Evolutionary conservation across 2,888 invertebrate species (phyloP).

Genomic region (Eudasyphora cyanicolor): DNA sequence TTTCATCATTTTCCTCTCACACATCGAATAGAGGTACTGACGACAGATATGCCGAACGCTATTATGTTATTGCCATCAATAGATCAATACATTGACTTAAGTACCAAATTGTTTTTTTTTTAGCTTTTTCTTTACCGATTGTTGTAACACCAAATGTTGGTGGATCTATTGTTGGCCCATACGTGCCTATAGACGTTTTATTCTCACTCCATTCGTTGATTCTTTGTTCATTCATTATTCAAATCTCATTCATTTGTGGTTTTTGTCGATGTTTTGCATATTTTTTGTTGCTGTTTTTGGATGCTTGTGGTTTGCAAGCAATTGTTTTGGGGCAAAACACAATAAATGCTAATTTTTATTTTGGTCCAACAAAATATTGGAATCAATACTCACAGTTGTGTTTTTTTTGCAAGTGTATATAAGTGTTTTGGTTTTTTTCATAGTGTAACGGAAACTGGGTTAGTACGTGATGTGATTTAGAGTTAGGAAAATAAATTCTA

Average conservation of each 20-base stretch:
- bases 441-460: constrained; percentile 7
- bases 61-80: constrained; percentile 19
- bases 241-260: constrained; percentile 1
- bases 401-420: neutral
- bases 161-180: neutral
- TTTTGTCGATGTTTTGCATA: neutral
- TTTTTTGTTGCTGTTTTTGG: neutral
- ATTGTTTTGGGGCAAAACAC: neutral
- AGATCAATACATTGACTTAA: constrained; percentile 1
- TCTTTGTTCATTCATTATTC: neutral
- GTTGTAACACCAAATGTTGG: neutral
- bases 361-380: neutral
- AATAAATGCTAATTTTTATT: constrained; percentile 15
- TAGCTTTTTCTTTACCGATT: neutral
- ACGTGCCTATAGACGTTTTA: too few species aligned
- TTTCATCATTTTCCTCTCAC: neutral
- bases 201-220: neutral
- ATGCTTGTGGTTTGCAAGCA: neutral
- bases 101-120: neutral
- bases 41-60: neutral
- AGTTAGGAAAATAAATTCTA: neutral
- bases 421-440: neutral
- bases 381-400: neutral
- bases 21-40: neutral
- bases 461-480: constrained; percentile 17